Conservation (phyloP, 1,140 invertebrate genomes). For the Ceratosolen fusciceps region DNA sequence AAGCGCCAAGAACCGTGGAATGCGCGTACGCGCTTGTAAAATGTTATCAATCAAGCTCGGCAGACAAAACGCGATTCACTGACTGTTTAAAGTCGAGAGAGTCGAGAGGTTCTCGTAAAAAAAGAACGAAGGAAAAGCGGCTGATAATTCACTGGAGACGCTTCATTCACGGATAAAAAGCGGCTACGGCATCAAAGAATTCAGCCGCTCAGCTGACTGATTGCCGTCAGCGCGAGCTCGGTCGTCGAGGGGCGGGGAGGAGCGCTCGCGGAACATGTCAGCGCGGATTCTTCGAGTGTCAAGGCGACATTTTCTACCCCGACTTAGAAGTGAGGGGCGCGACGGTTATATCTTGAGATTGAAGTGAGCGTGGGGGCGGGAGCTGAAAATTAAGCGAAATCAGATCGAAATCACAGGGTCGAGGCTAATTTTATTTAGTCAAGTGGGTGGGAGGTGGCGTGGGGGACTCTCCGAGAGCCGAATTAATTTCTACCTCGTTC, state of each 20-base stretch:
- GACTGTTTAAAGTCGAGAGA: slow-evolving; percentile 6
- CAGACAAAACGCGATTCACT: background rate
- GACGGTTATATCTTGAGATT: background rate
- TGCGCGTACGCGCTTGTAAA: background rate
- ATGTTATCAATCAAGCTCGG: background rate
- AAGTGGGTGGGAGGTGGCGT: too few relatives aligned
- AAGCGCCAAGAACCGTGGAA: too few relatives aligned
- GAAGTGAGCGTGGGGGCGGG: slow-evolving; percentile 18
- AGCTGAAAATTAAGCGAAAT: slow-evolving; percentile 15
- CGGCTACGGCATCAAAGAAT: slow-evolving; percentile 52
- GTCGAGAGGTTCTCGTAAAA: background rate
- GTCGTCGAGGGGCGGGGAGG: background rate
- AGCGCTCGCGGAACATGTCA: too few relatives aligned
- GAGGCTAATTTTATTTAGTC: slow-evolving; percentile 21
- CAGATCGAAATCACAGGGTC: slow-evolving; percentile 6
- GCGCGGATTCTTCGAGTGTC: background rate
- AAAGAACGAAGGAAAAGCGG: slow-evolving; percentile 40
- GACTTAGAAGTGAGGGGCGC: background rate
- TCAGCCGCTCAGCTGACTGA: slow-evolving; percentile 51
- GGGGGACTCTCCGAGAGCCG: background rate
- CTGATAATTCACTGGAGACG: slow-evolving; percentile 46
- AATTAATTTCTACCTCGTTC: slow-evolving; percentile 4
- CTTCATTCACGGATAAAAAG: slow-evolving; percentile 38
- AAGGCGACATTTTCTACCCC: slow-evolving; percentile 55
- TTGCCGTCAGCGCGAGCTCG: background rate